Evolutionary conservation across 2,888 invertebrate genomes (phyloP).

Genomic region (Idaea aversata): DNA sequence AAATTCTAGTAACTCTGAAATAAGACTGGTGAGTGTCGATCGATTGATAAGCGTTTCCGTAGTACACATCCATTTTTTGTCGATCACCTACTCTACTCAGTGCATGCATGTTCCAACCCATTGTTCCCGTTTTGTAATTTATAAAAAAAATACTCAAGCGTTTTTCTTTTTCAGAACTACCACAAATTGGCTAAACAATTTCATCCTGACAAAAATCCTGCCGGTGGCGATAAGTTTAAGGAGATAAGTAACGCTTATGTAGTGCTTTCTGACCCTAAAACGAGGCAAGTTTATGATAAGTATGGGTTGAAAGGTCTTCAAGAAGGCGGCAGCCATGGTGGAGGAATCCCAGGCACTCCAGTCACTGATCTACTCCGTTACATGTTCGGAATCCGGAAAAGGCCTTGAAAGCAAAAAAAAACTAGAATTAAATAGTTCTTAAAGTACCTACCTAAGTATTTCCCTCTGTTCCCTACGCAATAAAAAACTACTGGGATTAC

Average conservation of each 20-base stretch:
- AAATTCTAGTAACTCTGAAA: conserved; percentile 90
- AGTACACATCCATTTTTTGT: conserved; percentile 34
- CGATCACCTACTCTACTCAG: conserved; percentile 42
- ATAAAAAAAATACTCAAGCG: conserved; percentile 18
- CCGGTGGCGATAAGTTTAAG: conserved; percentile 95
- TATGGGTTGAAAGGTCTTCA: conserved; percentile 93
- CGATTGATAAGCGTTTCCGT: conserved; percentile 17
- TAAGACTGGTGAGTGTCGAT: conserved; percentile 87
- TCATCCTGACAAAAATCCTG: conserved; percentile 95
- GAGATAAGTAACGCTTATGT: conserved; percentile 98
- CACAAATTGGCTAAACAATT: conserved; percentile 95
- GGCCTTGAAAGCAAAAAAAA: too few species aligned
- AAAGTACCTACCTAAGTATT: too few species aligned
- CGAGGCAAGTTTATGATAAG: conserved; percentile 91
- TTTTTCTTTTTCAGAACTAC: conserved; percentile 85
- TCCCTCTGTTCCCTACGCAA: too few species aligned
- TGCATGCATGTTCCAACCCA: conserved; percentile 49
- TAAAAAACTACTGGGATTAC: too few species aligned
- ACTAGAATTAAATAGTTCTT: too few species aligned
- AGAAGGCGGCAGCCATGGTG: conserved; percentile 84
- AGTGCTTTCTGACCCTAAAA: conserved; percentile 93
- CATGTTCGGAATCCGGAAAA: conserved; percentile 59
- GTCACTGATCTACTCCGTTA: conserved; percentile 86
- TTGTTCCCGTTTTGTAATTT: conserved; percentile 36
- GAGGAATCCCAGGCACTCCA: conserved; percentile 57